Evolutionary conservation across 2,888 invertebrate genomes (phyloP), one percentile per base, ranked within the genome.

Genomic region (Rosalia funebris): DNA sequence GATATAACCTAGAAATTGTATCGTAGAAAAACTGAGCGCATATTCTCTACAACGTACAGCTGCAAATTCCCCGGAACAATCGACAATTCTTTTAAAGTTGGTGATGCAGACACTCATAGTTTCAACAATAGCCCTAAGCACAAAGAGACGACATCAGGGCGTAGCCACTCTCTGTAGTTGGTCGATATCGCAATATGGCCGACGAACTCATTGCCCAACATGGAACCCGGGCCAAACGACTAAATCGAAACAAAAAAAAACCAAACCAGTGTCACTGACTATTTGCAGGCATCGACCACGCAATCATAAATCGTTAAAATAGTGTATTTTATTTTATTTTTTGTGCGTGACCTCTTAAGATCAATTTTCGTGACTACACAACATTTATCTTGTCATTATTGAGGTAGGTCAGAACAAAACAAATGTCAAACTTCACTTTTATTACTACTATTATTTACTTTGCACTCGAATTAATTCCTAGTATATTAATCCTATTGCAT

Each of bases 111-210:
- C 56, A 37, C 39, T 56, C 60, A 45, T 67, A 60, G 62, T 63
- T 60, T 58, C 42, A 63, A 72, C 71, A 72, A 72, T 72, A 69
- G 72, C 70, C 66, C 59, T 60, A 58, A 65, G 55, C 68, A 70
- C 68, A 71, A 68, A 71, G 71, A 73, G 72, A 74, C 69, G 72
- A 72, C 66, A 53, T 68, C 75, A 76, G 80, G 80, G 80, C 80
- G 80, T 79, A 73, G 77, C 79, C 79, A 63, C 70, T 71, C 70
- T 65, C 70, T 68, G 67, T 75, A 73, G 75, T 77, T 80, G 80
- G 80, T 80, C 80, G 80, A 80, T 80, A 81, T 76, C 70, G 73
- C 79, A 81, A 77, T 75, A 81, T 81, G 81, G 81, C 81, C 75
- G 79, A 71, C 76, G 69, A 73, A 73, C 70, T 70, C 74, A 71